A percentile compares a stretch with the other conserved stretches of the same genome.
These are phyloP conservation scores for Eristalis intricaria DNA, from an alignment of 2,888 invertebrate species.

Conservation along the genomic window DNA sequence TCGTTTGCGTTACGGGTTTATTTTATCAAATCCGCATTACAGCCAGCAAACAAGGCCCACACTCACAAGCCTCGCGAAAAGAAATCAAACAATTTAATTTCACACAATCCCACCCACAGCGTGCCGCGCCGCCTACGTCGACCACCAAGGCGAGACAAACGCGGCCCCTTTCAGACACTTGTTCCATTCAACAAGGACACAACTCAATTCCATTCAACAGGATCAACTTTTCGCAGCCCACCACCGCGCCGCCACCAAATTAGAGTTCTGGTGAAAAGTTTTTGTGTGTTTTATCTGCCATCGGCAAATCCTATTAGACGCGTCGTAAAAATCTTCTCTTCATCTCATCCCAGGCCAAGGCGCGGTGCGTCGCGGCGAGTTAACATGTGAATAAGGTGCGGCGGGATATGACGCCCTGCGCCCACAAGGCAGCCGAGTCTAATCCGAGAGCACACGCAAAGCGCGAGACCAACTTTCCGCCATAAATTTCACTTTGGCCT, in stretches of 20 bases:
- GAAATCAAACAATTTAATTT: slow-evolving; percentile 41
- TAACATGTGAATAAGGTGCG: neutral
- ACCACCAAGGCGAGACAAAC: neutral
- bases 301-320: slow-evolving; percentile 36
- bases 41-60: neutral
- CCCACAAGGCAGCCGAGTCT: neutral
- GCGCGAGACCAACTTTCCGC: neutral
- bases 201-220: slow-evolving; percentile 36
- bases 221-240: slow-evolving; percentile 35
- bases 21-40: slow-evolving; percentile 5
- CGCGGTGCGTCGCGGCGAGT: neutral
- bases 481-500: slow-evolving; percentile 21
- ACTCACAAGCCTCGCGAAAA: neutral
- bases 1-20: neutral
- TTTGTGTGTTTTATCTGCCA: slow-evolving; percentile 5
- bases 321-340: slow-evolving; percentile 13
- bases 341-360: neutral
- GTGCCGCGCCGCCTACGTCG: no score
- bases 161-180: neutral
- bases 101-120: neutral
- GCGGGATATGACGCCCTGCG: slow-evolving; percentile 12
- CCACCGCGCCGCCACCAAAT: slow-evolving; percentile 4
- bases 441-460: no score
- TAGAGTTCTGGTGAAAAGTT: slow-evolving; percentile 23
- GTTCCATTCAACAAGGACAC: slow-evolving; percentile 6